Evolutionary conservation across 2,888 invertebrate genomes (phyloP), one percentile per base, ranked within the genome.

Genomic region (Ormyrus pomaceus): DNA sequence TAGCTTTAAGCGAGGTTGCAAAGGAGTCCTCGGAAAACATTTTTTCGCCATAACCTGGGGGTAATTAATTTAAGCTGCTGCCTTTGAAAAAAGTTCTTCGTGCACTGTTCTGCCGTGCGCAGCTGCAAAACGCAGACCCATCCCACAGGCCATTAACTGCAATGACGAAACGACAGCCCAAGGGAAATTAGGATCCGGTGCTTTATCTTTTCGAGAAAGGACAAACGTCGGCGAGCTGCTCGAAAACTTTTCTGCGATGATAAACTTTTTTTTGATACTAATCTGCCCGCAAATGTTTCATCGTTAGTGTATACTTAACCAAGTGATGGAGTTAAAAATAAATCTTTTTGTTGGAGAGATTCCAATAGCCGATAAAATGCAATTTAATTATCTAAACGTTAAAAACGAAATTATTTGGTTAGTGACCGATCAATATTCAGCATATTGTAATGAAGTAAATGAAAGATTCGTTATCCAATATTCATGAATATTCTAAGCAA

Each of bases 151-250:
- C 78, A 82, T 83, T 82, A 82, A 77, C 80, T 53, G 71, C 81
- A 82, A 81, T 81, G 82, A 83, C 83, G 82, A 82, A 81, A 81
- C 77, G 58, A 76, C 66, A 65, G 62, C 83, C 82, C 82, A 46
- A 66, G 83, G 83, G 82, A 83, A 83, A 82, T 83, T 82, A 82
- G 79, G 70, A 77, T 80, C 73, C 75, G 73, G 79, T 61, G 69
- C 76, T 79, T 70, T 82, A 77, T 81, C 76, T 71, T 73, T 76
- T 55, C 1, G 19, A 19, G 62, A 62, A 45, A 55, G 58, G 66
- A 65, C 75, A 62, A 75, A 70, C 62, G 78, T 69, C 77, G 75
- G 48, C 19, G 75, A 64, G n/a, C 48, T 50, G 51, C 13, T 55
- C 77, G 56, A 70, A 77, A 83, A 79, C 62, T 75, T 69, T 75